A percentile compares a stretch with the other conserved stretches of the same genome.
These are phyloP conservation scores for Parambassis ranga DNA, from an alignment of 2,797 vertebrate genomes.

Conservation along the genomic window DNA sequence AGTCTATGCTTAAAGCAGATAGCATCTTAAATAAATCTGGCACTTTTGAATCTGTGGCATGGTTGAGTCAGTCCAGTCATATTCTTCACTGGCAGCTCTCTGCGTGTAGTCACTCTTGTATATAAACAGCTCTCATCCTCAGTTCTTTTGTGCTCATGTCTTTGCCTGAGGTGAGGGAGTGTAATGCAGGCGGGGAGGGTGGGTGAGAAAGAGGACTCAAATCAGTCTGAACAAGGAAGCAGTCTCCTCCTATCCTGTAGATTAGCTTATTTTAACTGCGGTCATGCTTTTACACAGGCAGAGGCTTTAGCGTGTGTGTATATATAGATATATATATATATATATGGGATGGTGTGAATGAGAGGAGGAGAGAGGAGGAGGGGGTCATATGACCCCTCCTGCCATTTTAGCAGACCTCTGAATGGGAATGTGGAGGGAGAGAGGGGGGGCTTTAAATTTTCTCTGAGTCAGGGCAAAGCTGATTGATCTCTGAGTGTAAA, in stretches of 20 bases:
- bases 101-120: slow-evolving; percentile 24
- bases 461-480: slow-evolving; percentile 96
- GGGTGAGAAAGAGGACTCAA: slow-evolving; percentile 77
- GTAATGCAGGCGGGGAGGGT: slow-evolving; percentile 53
- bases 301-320: slow-evolving; percentile 32
- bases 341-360: slow-evolving; percentile 16
- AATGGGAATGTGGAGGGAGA: slow-evolving; percentile 46
- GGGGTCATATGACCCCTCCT: slow-evolving; percentile 84
- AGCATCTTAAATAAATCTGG: slow-evolving; percentile 24
- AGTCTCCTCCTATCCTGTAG: slow-evolving; percentile 84
- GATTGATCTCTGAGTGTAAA: slow-evolving; percentile 99
- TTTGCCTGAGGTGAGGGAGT: slow-evolving; percentile 50
- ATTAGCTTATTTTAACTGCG: slow-evolving; percentile 96
- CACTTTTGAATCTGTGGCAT: slow-evolving; percentile 28
- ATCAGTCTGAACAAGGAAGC: slow-evolving; percentile 88
- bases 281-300: slow-evolving; percentile 85
- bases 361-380: background rate
- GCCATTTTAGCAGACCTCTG: slow-evolving; percentile 81
- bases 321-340: no score
- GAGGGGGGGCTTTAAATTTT: slow-evolving; percentile 92
- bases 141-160: slow-evolving; percentile 53
- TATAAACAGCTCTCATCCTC: slow-evolving; percentile 62
- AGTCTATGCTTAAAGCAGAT: background rate
- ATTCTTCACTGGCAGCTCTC: slow-evolving; percentile 42
- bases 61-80: slow-evolving; percentile 41